Base-by-base conservation (phyloP, 1,140 invertebrate genomes). In the Metopolophium dirhodum region DNA sequence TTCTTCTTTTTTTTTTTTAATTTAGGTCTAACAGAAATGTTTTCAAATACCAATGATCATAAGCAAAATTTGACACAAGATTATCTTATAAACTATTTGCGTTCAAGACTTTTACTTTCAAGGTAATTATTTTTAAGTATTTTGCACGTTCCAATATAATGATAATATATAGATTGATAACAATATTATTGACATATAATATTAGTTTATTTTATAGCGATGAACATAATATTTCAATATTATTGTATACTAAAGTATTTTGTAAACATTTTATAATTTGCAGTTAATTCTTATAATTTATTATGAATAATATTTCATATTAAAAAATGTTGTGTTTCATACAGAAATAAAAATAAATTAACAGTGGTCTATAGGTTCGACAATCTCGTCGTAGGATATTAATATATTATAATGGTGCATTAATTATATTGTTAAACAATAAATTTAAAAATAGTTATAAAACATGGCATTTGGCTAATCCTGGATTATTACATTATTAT, bases 11-110 rank as follows among this genome's bases (percentile, higher is more conserved):
- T 47, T n/a, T 61, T 57, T 57, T 90, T 7, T 1, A 11, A 57
- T 90, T 35, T 68, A 90, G 89, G 89, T 90, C n/a, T 68, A 68
- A 90, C 23, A 90, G 89, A 90, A 68, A 90, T 90, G 89, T 90
- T 90, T 90, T 61, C 54, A 90, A 90, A 90, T 26, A 90, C 54
- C 89, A 68, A 90, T n/a, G 54, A 45, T 61, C 89, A 90, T 68
- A 61, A 90, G 57, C 54, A 90, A 41, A 61, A 68, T 90, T 90
- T 90, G 41, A 90, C 89, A 68, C 54, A 68, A 90, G 57, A 68
- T 45, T 90, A 90, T 90, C 89, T 90, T 30, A 90, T 90, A n/a
- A 68, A n/a, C 57, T 45, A 61, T 90, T 90, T 47, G 45, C 41
- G 89, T 90, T 90, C 57, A 90, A 90, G 89, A 68, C 57, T 61